A percentile compares a stretch with the other conserved stretches of the same genome.
Conservation (phyloP, 2,113 vertebrate species). For the Telmatochromis brichardi region DNA sequence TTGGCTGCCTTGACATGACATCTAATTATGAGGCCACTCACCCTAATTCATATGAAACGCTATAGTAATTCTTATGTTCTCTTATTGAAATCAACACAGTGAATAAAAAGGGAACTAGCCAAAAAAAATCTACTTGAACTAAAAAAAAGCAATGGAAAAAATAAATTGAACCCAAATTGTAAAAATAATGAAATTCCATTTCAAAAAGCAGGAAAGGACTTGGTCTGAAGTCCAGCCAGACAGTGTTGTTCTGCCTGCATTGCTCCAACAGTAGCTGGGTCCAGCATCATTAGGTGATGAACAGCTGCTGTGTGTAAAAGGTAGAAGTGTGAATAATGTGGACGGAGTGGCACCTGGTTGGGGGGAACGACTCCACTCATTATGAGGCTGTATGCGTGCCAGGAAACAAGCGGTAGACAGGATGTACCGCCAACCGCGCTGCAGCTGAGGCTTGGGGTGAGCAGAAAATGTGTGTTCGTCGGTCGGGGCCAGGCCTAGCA, state of each 20-base stretch:
- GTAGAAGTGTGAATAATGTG: slow-evolving; percentile 65
- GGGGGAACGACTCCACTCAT: slow-evolving; percentile 42
- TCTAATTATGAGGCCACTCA: slow-evolving; percentile 26
- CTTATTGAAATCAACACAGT: slow-evolving; percentile 25
- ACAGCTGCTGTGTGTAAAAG: slow-evolving; percentile 66
- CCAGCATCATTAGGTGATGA: slow-evolving; percentile 62
- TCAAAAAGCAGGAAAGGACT: background rate
- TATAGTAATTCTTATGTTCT: slow-evolving; percentile 18
- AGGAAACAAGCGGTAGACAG: slow-evolving; percentile 39
- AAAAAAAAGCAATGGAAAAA: background rate
- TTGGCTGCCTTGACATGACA: slow-evolving; percentile 2
- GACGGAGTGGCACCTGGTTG: slow-evolving; percentile 61
- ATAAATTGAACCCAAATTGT: background rate
- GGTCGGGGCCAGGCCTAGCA: background rate
- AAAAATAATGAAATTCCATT: background rate
- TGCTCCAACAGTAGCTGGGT: slow-evolving; percentile 11
- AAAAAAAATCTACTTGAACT: background rate
- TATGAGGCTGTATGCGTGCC: slow-evolving; percentile 43
- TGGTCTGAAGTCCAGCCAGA: slow-evolving; percentile 4
- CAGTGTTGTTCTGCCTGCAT: background rate
- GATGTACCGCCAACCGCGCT: slow-evolving; percentile 22
- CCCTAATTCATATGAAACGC: slow-evolving; percentile 38
- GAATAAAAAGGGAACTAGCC: background rate
- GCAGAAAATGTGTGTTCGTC: background rate
- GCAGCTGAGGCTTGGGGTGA: slow-evolving; percentile 29